Evolutionary conservation across 2,797 vertebrate species (phyloP).

Genomic region (Catostomus latipinnis): DNA sequence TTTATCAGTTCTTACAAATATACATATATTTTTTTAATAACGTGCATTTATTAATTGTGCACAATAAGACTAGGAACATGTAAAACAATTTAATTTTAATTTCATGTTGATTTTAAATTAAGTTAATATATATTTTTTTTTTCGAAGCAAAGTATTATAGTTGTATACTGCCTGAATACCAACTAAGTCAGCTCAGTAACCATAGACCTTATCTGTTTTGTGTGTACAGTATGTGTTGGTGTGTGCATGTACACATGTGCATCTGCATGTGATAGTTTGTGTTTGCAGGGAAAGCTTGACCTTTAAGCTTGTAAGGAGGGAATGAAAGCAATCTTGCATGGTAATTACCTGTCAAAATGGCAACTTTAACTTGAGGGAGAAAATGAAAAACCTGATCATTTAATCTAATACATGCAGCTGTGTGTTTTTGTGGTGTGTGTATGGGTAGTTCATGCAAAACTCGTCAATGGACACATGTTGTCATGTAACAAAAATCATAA

Average conservation of each 20-base stretch:
- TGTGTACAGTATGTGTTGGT: constrained; percentile 38
- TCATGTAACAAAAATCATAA: too few species aligned
- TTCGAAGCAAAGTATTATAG: not conserved
- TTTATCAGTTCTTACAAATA: too few species aligned
- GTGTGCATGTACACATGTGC: constrained; percentile 9
- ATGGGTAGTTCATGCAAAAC: not conserved
- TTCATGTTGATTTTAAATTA: not conserved
- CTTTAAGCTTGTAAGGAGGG: constrained; percentile 72
- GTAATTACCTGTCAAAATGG: constrained; percentile 81
- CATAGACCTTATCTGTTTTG: constrained; percentile 42
- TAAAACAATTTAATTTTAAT: too few species aligned
- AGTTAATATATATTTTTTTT: not conserved
- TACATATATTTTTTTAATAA: too few species aligned
- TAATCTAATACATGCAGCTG: constrained; percentile 64
- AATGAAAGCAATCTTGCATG: constrained; percentile 78
- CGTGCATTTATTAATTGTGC: too few species aligned
- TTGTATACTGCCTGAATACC: constrained; percentile 36
- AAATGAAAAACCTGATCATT: constrained; percentile 72
- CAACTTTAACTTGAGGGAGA: constrained; percentile 70
- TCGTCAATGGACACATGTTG: too few species aligned
- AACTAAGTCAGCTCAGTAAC: constrained; percentile 37
- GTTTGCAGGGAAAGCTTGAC: constrained; percentile 73
- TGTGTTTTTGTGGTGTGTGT: not conserved
- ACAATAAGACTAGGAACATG: too few species aligned
- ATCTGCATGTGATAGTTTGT: constrained; percentile 37